Evolutionary conservation across 2,113 vertebrate species (phyloP).

Genomic region (Mugil cephalus): DNA sequence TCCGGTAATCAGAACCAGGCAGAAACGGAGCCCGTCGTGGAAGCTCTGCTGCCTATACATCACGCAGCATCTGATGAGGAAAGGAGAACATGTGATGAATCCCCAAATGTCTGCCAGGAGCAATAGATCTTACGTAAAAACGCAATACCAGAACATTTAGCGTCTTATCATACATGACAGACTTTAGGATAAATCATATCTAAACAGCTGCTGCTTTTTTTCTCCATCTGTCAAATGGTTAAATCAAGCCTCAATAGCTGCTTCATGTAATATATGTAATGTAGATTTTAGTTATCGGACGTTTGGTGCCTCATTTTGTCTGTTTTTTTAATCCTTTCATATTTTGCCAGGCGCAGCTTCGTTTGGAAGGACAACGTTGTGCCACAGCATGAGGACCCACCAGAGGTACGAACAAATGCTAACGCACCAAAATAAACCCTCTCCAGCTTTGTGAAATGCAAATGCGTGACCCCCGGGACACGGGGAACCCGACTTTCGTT

Average conservation of each 20-base stretch:
- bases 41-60: too few relatives aligned
- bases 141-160: neutral
- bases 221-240: neutral
- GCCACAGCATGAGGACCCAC: neutral
- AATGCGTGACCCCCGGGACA: conserved; percentile 64
- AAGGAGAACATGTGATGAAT: neutral
- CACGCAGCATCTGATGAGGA: neutral
- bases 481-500: conserved; percentile 77
- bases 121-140: neutral
- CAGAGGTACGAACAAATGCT: conserved; percentile 21
- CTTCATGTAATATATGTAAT: neutral
- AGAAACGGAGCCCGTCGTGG: neutral
- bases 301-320: too few relatives aligned
- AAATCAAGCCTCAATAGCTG: too few relatives aligned
- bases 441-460: conserved; percentile 75
- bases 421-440: conserved; percentile 42
- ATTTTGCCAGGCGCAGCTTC: neutral
- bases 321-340: neutral
- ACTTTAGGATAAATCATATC: neutral
- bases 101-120: neutral
- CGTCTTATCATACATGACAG: too few relatives aligned
- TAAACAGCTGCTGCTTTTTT: neutral
- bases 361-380: neutral
- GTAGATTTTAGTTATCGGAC: neutral
- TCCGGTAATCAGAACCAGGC: neutral